These are phyloP conservation scores for Dipus sagitta DNA, from an alignment of 2,797 vertebrate genomes.

Conservation along the genomic window DNA sequence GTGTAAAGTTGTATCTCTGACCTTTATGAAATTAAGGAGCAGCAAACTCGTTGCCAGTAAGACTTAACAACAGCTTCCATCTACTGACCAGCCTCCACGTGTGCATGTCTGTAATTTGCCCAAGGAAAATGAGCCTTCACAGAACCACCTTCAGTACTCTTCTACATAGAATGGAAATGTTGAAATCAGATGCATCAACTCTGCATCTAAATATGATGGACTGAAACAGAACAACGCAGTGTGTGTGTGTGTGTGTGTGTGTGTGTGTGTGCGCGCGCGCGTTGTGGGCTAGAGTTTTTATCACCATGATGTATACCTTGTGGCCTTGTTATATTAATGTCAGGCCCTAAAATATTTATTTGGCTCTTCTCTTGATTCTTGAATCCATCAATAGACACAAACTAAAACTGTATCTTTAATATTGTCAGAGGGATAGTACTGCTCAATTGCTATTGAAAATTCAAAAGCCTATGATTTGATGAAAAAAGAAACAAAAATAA, in stretches of 20 bases:
- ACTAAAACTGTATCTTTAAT: constrained; percentile 59
- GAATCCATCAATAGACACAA: constrained; percentile 45
- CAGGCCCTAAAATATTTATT: constrained; percentile 53
- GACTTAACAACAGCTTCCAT: constrained; percentile 62
- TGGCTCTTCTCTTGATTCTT: constrained; percentile 51
- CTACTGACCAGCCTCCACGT: constrained; percentile 39
- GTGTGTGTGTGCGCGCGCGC: too few relatives aligned
- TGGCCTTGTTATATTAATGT: constrained; percentile 54
- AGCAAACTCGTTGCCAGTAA: constrained; percentile 55
- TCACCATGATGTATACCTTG: neutral
- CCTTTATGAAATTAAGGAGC: constrained; percentile 78
- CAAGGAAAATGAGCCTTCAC: constrained; percentile 12
- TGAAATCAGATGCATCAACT: constrained; percentile 29
- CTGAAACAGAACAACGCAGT: constrained; percentile 13
- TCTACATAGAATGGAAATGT: neutral
- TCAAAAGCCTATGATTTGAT: constrained; percentile 49
- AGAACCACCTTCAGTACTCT: constrained; percentile 20
- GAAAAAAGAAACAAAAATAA: neutral
- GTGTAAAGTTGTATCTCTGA: constrained; percentile 69
- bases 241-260: neutral
- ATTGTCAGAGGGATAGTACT: constrained; percentile 56
- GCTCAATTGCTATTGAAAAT: constrained; percentile 28
- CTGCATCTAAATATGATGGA: constrained; percentile 4
- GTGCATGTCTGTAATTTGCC: neutral
- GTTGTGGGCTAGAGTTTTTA: constrained; percentile 30